phyloP scores from a whole-genome alignment of 1,140 invertebrate species.

The Plodia interpunctella region DNA sequence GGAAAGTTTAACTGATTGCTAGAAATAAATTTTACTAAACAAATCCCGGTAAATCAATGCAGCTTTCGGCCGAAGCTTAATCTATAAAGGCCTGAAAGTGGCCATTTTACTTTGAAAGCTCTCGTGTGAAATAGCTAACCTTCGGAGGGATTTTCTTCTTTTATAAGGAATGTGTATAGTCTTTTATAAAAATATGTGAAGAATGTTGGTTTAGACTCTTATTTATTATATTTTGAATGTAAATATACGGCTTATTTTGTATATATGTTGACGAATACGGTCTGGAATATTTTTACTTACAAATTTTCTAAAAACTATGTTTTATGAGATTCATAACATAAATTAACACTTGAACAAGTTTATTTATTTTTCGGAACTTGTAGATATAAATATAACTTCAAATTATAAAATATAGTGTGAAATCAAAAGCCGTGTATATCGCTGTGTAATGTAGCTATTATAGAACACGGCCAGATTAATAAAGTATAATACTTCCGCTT shows the following conservation, averaged over 20 bases:
- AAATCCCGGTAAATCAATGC: slow-evolving; percentile 10
- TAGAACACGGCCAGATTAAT: too few relatives aligned
- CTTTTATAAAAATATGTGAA: neutral
- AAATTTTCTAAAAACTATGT: too few relatives aligned
- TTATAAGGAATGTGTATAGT: neutral
- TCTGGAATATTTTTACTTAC: too few relatives aligned
- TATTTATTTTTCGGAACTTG: too few relatives aligned
- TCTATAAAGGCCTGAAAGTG: slow-evolving; percentile 8
- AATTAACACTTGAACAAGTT: too few relatives aligned
- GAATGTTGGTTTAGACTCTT: neutral
- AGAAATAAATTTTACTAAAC: neutral
- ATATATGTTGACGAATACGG: too few relatives aligned
- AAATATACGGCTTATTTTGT: neutral
- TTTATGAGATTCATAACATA: too few relatives aligned
- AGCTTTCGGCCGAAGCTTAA: slow-evolving; percentile 10
- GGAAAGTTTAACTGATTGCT: neutral
- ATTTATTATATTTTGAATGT: neutral
- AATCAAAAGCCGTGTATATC: too few relatives aligned
- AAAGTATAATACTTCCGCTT: too few relatives aligned
- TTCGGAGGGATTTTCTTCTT: neutral
- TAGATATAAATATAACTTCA: too few relatives aligned
- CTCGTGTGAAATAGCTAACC: slow-evolving; percentile 6
- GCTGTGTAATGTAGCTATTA: too few relatives aligned
- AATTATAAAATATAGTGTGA: too few relatives aligned
- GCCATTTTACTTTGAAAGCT: slow-evolving; percentile 15